phyloP scores from a whole-genome alignment of 2,113 vertebrate species.

The Struthidea cinerea region DNA sequence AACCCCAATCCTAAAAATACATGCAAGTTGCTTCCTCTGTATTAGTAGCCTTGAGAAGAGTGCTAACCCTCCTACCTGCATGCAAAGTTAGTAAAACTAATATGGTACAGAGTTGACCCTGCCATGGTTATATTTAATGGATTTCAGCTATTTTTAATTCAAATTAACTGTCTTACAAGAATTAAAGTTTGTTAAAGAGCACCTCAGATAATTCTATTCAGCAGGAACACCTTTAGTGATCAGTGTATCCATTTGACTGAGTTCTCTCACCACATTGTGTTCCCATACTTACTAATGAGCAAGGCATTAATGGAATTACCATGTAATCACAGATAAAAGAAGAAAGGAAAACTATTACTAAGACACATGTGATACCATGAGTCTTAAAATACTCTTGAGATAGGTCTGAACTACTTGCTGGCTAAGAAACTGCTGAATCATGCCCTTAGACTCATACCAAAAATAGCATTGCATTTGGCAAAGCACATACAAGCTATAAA shows the following conservation, averaged over 20 bases:
- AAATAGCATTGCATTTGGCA: neutral
- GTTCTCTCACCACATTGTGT: neutral
- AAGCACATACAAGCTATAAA: neutral
- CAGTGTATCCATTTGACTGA: neutral
- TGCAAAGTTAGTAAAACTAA: neutral
- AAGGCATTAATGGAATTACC: neutral
- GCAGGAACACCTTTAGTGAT: neutral
- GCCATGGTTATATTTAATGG: neutral
- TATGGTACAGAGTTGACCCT: neutral
- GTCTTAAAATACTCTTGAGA: neutral
- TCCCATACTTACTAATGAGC: neutral
- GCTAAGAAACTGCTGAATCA: conserved; percentile 30
- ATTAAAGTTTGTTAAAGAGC: neutral
- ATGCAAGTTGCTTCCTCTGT: neutral
- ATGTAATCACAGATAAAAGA: neutral
- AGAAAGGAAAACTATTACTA: neutral
- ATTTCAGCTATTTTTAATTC: neutral
- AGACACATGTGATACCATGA: neutral
- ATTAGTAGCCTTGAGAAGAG: neutral
- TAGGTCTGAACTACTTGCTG: neutral
- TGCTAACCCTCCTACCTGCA: neutral
- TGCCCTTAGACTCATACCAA: neutral
- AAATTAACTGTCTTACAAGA: neutral
- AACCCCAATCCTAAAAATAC: neutral
- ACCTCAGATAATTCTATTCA: neutral